A percentile compares a stretch with the other conserved stretches of the same genome.
phyloP scores from a whole-genome alignment of 2,888 invertebrate genomes.

The Hedya salicella region DNA sequence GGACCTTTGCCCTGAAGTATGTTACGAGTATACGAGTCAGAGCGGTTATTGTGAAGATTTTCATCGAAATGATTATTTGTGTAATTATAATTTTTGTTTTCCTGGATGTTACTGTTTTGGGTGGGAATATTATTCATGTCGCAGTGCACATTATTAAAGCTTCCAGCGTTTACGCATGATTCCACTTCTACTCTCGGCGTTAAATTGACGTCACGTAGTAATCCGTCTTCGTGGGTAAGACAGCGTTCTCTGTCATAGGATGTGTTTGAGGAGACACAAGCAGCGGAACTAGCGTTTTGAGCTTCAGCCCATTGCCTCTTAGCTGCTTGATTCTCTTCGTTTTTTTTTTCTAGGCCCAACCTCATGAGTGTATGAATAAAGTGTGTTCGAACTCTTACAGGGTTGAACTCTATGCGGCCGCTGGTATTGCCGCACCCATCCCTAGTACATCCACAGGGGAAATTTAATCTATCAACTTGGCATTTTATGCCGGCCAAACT shows the following conservation, averaged over 20 bases:
- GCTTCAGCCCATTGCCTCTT: constrained; percentile 79
- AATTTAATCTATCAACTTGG: constrained; percentile 97
- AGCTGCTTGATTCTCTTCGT: constrained; percentile 84
- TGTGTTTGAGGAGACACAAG: constrained; percentile 67
- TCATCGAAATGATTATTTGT: constrained; percentile 79
- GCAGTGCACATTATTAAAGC: constrained; percentile 89
- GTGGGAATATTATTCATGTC: constrained; percentile 72
- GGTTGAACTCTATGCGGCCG: constrained; percentile 98
- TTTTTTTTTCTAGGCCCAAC: constrained; percentile 94
- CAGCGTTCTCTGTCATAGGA: constrained; percentile 72
- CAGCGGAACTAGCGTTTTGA: constrained; percentile 64
- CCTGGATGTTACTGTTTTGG: constrained; percentile 56
- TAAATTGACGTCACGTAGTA: constrained; percentile 82
- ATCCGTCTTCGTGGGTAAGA: constrained; percentile 69
- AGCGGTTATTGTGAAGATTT: constrained; percentile 72
- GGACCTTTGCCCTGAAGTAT: constrained; percentile 77
- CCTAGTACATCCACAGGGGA: constrained; percentile 98
- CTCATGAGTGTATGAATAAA: constrained; percentile 99
- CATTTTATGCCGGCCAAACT: constrained; percentile 98
- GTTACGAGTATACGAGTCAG: constrained; percentile 75
- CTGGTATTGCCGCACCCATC: constrained; percentile 97
- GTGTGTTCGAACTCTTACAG: constrained; percentile 97
- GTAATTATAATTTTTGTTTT: constrained; percentile 63
- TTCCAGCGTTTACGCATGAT: constrained; percentile 87
- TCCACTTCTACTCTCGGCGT: constrained; percentile 86